Conservation (phyloP, 2,797 vertebrate species). For the Rhinoraja longicauda region DNA sequence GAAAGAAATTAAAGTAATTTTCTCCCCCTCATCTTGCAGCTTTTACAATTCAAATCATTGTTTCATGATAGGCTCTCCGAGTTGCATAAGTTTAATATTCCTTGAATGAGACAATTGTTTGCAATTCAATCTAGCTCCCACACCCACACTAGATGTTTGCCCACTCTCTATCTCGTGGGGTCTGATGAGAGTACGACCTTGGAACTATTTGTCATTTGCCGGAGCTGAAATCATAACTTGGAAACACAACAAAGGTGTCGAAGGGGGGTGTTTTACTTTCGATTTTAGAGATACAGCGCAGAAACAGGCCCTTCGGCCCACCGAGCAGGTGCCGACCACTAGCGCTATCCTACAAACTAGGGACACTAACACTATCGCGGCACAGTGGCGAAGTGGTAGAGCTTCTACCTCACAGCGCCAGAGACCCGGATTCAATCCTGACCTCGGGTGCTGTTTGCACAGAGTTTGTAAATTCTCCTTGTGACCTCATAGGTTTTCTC, state of each 20-base stretch:
- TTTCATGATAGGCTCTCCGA: background rate
- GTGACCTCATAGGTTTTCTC: no score
- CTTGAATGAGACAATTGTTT: background rate
- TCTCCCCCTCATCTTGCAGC: background rate
- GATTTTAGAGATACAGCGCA: no score
- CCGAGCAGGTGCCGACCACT: no score
- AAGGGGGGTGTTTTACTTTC: background rate
- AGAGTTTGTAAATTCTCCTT: no score
- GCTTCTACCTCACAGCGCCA: no score
- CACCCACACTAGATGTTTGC: background rate
- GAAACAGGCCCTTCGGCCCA: no score
- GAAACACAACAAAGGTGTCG: background rate
- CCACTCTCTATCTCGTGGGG: background rate
- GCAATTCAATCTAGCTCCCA: background rate
- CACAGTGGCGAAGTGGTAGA: no score
- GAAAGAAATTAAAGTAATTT: constrained; percentile 7
- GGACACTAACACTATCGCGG: no score
- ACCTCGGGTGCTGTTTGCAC: no score
- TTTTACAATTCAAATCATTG: constrained; percentile 19
- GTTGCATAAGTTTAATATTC: constrained; percentile 12
- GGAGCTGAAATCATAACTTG: background rate
- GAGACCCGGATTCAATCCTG: no score
- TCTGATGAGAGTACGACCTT: background rate
- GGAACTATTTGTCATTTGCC: background rate
- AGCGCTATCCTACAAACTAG: no score